Base-by-base conservation (phyloP, 2,113 vertebrate genomes). In the Rattus rattus region DNA sequence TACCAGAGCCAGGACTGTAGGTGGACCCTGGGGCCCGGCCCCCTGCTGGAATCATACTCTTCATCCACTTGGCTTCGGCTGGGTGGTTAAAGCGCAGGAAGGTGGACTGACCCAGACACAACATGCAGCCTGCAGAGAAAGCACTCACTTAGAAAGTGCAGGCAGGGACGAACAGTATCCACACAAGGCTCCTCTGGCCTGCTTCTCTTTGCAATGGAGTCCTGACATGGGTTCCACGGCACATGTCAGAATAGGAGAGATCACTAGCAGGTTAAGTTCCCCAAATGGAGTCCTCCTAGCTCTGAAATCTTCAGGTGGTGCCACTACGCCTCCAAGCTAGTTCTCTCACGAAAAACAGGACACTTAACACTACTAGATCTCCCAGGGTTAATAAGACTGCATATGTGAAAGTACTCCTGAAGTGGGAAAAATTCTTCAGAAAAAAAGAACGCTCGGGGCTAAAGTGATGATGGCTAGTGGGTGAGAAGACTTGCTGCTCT, bases 1-100 rank as follows among this genome's bases (percentile, higher is more conserved):
- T 96, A 99, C 99, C 99, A 97, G 98, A 92, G 76, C 98, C 91
- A 7, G 98, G 92, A 83, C 98, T 98, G 0, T 97, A 98, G 84
- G 97, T 84, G 88, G 98, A 76, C 0, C 96, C 93, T 0, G 97
- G 97, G 94, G 98, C 98, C 89, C 97, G 97, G 96, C 88, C 98
- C 65, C 98, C 98, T 0, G 98, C 98, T 0, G 99, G 99, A 98
- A 99, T 98, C 99, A 99, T 99, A 98, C 99, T 99, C 98, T 99
- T 99, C 99, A 99, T 99, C 98, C 99, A 98, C 98, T 99, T 99
- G 97, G 99, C 99, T 98, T 99, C 99, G 0, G 99, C 99, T 0
- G 99, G 99, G 97, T 99, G 99, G 98, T 99, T 99, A 98, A 99
- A 99, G 92, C 99, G 99, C 91, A 99, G 99, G 98, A 99, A 99